phyloP scores from a whole-genome alignment of 2,888 invertebrate genomes.

The Platycnemis pennipes region DNA sequence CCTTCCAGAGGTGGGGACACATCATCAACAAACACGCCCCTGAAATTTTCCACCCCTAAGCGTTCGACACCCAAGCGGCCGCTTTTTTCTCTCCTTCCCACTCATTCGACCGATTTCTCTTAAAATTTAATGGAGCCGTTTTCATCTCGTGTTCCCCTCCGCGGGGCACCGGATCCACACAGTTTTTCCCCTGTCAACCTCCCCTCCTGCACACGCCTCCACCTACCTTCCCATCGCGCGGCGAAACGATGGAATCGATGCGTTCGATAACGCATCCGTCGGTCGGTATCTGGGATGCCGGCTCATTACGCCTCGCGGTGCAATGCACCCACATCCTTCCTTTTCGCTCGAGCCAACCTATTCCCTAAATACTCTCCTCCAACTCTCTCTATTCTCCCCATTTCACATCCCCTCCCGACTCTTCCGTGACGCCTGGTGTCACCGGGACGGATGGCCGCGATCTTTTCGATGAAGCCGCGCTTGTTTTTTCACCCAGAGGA shows the following conservation, averaged over 20 bases:
- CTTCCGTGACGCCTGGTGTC: not conserved
- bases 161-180: not conserved
- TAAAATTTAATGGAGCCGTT: not conserved
- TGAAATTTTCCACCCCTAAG: too few species aligned
- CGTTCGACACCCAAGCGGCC: too few species aligned
- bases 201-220: not conserved
- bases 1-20: too few species aligned
- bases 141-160: not conserved
- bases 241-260: not conserved
- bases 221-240: not conserved
- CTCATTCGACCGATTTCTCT: not conserved
- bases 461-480: not conserved
- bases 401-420: not conserved
- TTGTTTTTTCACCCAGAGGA: not conserved
- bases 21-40: too few species aligned
- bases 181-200: not conserved
- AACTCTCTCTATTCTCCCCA: not conserved
- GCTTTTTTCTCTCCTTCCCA: not conserved
- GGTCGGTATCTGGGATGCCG: not conserved
- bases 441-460: not conserved
- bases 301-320: not conserved
- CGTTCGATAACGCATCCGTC: conserved; percentile 30
- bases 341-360: not conserved
- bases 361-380: not conserved
- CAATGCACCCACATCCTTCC: not conserved